These are phyloP conservation scores for Trachythela sp. DNA, from an alignment of 64 coral and sea anemone genomes.

Conservation along the genomic window DNA sequence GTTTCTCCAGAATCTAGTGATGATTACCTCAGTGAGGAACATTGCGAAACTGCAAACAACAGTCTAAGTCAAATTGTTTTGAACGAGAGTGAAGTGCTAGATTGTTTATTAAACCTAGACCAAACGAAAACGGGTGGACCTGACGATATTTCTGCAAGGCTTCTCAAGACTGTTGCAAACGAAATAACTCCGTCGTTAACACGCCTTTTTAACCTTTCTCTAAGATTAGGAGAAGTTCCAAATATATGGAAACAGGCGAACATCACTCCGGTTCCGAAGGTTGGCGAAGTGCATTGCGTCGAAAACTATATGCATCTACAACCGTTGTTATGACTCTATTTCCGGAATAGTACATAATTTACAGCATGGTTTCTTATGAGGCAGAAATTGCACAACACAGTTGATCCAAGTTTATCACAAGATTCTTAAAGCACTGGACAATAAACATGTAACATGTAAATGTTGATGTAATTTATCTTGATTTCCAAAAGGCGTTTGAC, in stretches of 20 bases:
- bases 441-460: too few relatives aligned
- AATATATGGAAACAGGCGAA: constrained; percentile 1
- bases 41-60: too few relatives aligned
- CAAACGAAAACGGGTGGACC: neutral
- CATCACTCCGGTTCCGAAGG: constrained; percentile 16
- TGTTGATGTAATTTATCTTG: neutral
- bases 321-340: neutral
- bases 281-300: neutral
- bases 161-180: neutral
- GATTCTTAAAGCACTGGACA: neutral
- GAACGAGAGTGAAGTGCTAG: neutral
- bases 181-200: neutral
- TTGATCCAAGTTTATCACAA: neutral
- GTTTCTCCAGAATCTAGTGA: too few relatives aligned
- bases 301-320: constrained; percentile 27
- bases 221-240: neutral
- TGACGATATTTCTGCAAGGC: neutral
- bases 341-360: neutral
- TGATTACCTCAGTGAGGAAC: too few relatives aligned
- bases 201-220: too few relatives aligned
- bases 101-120: neutral
- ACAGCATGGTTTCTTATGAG: constrained; percentile 1
- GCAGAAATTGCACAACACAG: neutral
- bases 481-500: neutral
- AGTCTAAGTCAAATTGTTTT: neutral